Evolutionary conservation across 1,140 invertebrate species (phyloP), one percentile per base, ranked within the genome.

Genomic region (Zaprionus nigranus): DNA sequence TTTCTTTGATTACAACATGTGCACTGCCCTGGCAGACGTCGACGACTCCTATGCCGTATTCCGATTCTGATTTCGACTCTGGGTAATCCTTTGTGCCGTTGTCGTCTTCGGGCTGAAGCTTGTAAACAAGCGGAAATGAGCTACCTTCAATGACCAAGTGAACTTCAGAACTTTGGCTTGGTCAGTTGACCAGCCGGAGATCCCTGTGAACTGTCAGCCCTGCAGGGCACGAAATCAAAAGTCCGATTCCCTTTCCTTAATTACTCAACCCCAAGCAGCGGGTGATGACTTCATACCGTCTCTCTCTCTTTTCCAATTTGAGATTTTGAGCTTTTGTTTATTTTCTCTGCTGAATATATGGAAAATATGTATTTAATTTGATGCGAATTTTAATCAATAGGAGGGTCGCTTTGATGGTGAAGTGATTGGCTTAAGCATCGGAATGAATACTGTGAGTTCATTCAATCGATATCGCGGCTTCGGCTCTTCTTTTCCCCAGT

Each of bases 1-100:
- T 90, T 90, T 90, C 85, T 90, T 90, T 90, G 85, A 90, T 90
- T 90, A 86, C 81, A 79, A 79, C 78, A 83, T 87, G 85, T 75
- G 51, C 73, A 64, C 75, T 65, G 66, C 69, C 3, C 46, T 22
- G 46, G 46, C 20, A 51, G 75, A 63, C 56, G 67, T 57, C 51
- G 46, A 34, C 30, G 38, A 51, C 53, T 36, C 15, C 43, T 53
- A 22, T 24, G 38, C 28, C 53, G 51, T 60, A 75, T 81, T 74
- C 49, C 24, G 62, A 34, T 40, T 36, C 73, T 64, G 79, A 75
- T 66, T 75, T 71, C 59, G 64, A 36, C 59, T 30, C 46, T 36
- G 17, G 36, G 54, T 63, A 77, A 81, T 84, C 84, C 81, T 88
- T 88, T 87, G 84, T 87, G 84, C 73, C 65, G 26, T 75, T n/a